Conservation (phyloP, 2,113 vertebrate species). For the Struthio camelus region DNA sequence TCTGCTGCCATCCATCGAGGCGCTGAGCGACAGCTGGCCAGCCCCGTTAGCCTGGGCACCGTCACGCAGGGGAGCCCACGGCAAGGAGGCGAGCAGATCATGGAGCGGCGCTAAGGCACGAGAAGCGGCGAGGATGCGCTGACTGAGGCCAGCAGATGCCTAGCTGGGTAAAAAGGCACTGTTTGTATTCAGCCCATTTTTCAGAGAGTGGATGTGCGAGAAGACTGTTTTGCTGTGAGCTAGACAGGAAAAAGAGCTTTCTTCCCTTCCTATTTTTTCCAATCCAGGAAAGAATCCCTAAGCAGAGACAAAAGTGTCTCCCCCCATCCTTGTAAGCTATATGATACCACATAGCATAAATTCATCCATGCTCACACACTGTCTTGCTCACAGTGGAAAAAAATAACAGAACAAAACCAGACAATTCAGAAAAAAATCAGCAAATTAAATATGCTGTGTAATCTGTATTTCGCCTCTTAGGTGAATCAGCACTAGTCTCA, state of each 20-base stretch:
- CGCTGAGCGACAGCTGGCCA: not conserved
- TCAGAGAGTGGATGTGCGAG: not conserved
- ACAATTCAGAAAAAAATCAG: not conserved
- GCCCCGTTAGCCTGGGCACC: not conserved
- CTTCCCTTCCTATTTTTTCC: not conserved
- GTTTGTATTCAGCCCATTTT: not conserved
- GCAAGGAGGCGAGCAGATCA: not conserved
- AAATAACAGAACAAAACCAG: not conserved
- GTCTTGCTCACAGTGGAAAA: not conserved
- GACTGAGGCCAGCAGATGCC: not conserved
- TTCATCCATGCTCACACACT: not conserved
- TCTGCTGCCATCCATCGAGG: accelerated
- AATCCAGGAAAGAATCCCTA: not conserved
- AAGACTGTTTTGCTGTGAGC: not conserved
- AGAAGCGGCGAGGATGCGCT: not conserved
- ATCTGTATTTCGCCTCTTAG: not conserved
- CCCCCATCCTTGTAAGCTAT: not conserved
- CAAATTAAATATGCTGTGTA: accelerated
- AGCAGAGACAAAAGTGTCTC: not conserved
- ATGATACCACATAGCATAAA: not conserved
- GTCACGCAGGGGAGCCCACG: not conserved
- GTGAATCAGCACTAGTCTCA: not conserved
- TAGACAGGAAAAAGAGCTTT: not conserved
- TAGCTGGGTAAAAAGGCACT: accelerated
- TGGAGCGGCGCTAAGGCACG: not conserved